Percentiles rank a stretch among this genome's conserved stretches.
phyloP scores from a whole-genome alignment of 2,113 vertebrate species.

The Rhabdomys dilectus region DNA sequence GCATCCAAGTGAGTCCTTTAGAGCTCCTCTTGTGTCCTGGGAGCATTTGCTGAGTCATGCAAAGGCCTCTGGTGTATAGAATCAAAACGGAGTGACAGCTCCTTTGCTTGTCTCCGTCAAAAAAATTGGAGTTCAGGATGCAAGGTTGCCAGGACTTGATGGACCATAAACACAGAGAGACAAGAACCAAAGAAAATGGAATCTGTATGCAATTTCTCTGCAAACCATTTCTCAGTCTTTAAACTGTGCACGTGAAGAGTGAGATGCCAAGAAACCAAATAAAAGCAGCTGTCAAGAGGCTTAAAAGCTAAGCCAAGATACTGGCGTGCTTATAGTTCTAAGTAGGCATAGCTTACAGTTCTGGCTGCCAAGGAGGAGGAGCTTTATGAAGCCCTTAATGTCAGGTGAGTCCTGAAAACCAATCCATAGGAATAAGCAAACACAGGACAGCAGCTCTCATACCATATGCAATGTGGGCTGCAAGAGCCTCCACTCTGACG shows the following conservation, averaged over 20 bases:
- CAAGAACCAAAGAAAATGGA: neutral
- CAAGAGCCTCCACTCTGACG: neutral
- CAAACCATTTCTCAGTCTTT: constrained; percentile 7
- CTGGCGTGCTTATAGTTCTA: neutral
- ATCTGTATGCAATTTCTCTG: neutral
- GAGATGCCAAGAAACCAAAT: constrained; percentile 1
- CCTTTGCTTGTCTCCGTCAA: neutral
- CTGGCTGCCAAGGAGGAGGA: neutral
- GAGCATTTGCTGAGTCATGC: neutral
- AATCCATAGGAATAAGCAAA: neutral
- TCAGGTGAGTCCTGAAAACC: neutral
- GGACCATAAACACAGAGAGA: neutral
- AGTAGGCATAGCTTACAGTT: neutral
- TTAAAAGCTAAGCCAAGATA: constrained; percentile 19
- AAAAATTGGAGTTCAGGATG: neutral
- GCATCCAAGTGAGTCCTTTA: neutral
- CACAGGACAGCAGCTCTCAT: neutral
- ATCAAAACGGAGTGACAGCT: constrained; percentile 1
- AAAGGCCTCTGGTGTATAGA: neutral
- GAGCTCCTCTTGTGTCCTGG: neutral
- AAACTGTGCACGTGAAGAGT: neutral
- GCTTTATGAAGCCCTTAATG: neutral
- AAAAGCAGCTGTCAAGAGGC: constrained; percentile 43
- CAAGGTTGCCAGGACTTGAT: neutral
- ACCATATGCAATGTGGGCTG: neutral